Base-by-base conservation (phyloP, 2,888 invertebrate genomes). In the Acheta domesticus region DNA sequence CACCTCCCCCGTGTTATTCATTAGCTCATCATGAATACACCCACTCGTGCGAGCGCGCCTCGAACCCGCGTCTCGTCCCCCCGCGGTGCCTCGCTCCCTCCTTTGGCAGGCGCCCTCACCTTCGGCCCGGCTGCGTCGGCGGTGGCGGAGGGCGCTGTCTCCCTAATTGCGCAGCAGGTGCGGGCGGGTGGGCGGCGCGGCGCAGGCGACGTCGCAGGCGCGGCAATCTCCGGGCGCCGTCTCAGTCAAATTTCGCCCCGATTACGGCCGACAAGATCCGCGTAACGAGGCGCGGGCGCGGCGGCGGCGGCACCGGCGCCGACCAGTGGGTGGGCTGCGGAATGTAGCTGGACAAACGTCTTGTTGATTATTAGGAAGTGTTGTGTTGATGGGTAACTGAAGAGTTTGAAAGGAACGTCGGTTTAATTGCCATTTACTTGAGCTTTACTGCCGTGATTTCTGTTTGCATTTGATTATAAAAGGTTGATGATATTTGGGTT, bases 221-320 rank as follows among this genome's bases (percentile, higher is more conserved):
- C n/a, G 62, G 62, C 62, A 62, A 62, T 62, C 62, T 62, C 62
- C 62, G 62, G 62, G 62, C 62, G 62, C 62, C 14, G 62, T 62
- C 62, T 62, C 62, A 12, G 62, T 62, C 62, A 62, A 62, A 62
- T 62, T 62, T 62, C 62, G 62, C 62, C n/a, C 62, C 62, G 62
- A 62, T 62, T 62, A 62, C 62, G 62, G 62, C 62, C 62, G 62
- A 62, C 62, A 62, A 62, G 62, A 62, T 62, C 14, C 62, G 62
- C n/a, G 62, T 14, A 62, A 62, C 62, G 62, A 62, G n/a, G 62
- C 14, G 62, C 16, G n/a, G 62, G 62, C 16, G 14, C 14, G 62
- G 62, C 62, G 62, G 4, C 62, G 62, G 14, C 62, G 62, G 62
- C 62, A 62, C n/a, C 62, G 62, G 62, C 5, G 62, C 11, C n/a